Evolutionary conservation across 2,113 vertebrate genomes (phyloP), one percentile per base, ranked within the genome.

Genomic region (Oryzias melastigma): DNA sequence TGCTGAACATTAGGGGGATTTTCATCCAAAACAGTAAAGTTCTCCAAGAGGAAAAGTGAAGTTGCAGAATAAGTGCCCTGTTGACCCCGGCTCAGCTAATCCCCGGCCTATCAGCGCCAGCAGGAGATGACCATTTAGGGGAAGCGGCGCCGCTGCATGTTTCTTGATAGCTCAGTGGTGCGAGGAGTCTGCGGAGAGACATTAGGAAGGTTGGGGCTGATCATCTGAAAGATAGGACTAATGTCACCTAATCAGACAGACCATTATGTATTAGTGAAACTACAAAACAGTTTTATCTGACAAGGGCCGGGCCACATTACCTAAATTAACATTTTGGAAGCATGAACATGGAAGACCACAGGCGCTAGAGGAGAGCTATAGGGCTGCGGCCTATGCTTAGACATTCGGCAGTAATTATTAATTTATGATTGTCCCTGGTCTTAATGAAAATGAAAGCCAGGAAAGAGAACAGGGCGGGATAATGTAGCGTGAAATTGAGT

Each of bases 401-500:
- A 96, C 96, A 96, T 95, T 96, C 94, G 93, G 94, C 95, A 95
- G 96, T 96, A 97, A 98, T 98, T 98, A 98, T 98, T 98, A 98
- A 98, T 98, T 97, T 97, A 97, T 98, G 95, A 95, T 97, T 96
- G 95, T 96, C 95, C 95, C 92, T 95, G 93, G 95, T 95, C 96
- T 97, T 97, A 98, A 98, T 98, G 95, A 97, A 98, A 98, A 98
- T 96, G 95, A 97, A 97, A 97, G 94, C 93, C 95, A 94, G 95
- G 95, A 93, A 93, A 95, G 95, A 94, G 95, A 96, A 96, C 93
- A 94, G 95, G 95, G 93, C 94, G 92, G 95, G 95, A 98, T 98
- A 98, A 98, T 98, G 96, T 96, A 94, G 95, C 94, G 92, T 98
- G 96, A 98, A 98, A 98, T 98, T 98, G 95, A 96, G 93, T 98